Percentiles rank a stretch among this genome's conserved stretches.
phyloP scores from a whole-genome alignment of 2,797 vertebrate species.

The Gymnothorax javanicus region DNA sequence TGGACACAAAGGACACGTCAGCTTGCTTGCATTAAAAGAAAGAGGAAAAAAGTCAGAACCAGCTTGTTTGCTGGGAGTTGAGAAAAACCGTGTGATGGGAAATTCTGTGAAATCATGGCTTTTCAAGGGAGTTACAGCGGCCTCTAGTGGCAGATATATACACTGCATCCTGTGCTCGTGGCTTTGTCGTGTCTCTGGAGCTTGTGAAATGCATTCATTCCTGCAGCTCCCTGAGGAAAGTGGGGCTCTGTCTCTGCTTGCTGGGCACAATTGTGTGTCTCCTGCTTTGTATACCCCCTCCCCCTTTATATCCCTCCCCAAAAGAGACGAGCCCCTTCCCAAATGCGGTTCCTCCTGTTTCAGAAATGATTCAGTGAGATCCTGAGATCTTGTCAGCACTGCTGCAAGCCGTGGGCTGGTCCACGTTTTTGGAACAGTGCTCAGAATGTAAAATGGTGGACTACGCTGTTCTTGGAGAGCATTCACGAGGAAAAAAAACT shows the following conservation, averaged over 20 bases:
- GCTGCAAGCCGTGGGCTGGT: not conserved
- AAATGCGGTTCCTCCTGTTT: not conserved
- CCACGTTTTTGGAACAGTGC: not conserved
- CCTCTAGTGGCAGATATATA: not conserved
- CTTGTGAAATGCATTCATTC: not conserved
- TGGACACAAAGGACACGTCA: constrained; percentile 6
- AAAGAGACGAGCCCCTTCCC: not conserved
- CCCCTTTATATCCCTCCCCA: not conserved
- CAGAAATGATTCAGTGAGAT: not conserved
- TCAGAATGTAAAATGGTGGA: constrained; percentile 14
- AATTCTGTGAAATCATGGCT: not conserved
- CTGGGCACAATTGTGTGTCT: not conserved
- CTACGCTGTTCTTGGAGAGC: not conserved
- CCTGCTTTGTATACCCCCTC: not conserved
- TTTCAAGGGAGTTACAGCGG: constrained; percentile 10
- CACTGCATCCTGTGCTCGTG: not conserved
- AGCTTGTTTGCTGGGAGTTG: constrained; percentile 7
- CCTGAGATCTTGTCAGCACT: not conserved
- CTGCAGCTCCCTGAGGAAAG: not conserved
- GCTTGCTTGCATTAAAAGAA: constrained; percentile 4
- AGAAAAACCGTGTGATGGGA: not conserved
- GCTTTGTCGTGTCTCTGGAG: not conserved
- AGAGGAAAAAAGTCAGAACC: constrained; percentile 8
- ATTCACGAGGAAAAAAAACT: not conserved
- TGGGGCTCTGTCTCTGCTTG: not conserved